phyloP scores from a whole-genome alignment of 1,140 invertebrate species.

The Phenacoccus solenopsis region DNA sequence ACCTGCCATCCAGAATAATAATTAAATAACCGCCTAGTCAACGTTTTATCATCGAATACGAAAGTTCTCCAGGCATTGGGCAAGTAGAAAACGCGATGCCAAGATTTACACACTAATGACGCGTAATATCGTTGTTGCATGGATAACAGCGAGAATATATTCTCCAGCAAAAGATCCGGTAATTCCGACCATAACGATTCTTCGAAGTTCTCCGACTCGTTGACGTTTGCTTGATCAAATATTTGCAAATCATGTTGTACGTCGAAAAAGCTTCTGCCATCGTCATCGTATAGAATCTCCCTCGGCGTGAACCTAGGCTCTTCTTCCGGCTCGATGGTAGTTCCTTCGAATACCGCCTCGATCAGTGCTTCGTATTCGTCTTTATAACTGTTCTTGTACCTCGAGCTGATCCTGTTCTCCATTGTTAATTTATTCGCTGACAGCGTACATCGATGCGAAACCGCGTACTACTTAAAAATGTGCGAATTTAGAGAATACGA shows the following conservation, averaged over 20 bases:
- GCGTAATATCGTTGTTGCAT: constrained; percentile 52
- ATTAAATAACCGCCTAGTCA: constrained; percentile 62
- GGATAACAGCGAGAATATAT: constrained; percentile 56
- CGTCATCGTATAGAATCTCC: not conserved
- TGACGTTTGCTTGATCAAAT: not conserved
- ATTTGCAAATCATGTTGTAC: not conserved
- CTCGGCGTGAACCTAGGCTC: not conserved
- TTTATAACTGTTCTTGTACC: not conserved
- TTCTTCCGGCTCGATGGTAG: not conserved
- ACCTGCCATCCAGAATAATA: constrained; percentile 72
- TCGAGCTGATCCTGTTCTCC: not conserved
- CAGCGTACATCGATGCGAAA: too few species aligned
- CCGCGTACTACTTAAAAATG: not conserved
- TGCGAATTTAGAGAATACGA: not conserved
- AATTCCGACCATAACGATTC: constrained; percentile 45
- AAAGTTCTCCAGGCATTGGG: constrained; percentile 62
- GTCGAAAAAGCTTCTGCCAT: not conserved
- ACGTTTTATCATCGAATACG: constrained; percentile 52
- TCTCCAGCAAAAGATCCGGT: constrained; percentile 62
- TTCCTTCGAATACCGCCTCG: not conserved
- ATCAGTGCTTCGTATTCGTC: not conserved
- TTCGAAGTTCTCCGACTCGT: not conserved
- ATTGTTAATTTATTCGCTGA: not conserved
- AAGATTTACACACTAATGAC: constrained; percentile 53
- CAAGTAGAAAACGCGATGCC: constrained; percentile 61